Percentiles rank a stretch among this genome's conserved stretches.
Evolutionary conservation across 2,797 vertebrate species (phyloP).

Genomic region (Gymnoscopelus braueri): DNA sequence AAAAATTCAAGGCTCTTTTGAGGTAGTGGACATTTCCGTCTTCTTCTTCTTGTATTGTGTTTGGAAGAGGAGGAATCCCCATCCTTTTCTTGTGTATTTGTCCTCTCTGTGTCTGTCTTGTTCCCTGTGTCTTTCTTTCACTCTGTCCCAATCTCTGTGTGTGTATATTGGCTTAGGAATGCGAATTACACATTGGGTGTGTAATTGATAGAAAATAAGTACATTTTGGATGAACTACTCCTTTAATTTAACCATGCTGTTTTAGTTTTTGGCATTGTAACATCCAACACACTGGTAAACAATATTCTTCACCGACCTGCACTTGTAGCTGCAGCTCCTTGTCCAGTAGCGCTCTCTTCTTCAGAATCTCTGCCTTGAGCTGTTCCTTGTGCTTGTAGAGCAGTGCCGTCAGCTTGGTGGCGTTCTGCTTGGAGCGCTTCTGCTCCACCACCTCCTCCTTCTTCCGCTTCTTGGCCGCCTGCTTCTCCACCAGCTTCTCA

Average conservation of each 20-base stretch:
- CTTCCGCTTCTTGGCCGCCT: constrained; percentile 96
- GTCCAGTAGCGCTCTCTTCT: constrained; percentile 95
- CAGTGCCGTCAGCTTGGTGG: constrained; percentile 92
- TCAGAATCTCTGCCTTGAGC: constrained; percentile 96
- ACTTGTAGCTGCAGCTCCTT: constrained; percentile 97
- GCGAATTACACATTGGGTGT: too few species aligned
- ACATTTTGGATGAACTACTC: too few species aligned
- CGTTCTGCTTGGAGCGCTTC: constrained; percentile 95
- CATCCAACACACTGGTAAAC: not conserved
- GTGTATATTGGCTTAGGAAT: constrained; percentile 16
- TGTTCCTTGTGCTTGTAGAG: constrained; percentile 99
- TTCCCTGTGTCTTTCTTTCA: constrained; percentile 74
- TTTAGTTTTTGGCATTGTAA: too few species aligned
- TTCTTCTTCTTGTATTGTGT: constrained; percentile 97
- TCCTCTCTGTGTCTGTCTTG: constrained; percentile 77
- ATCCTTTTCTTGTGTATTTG: constrained; percentile 26
- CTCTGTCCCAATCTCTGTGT: constrained; percentile 30
- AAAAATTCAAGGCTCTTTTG: constrained; percentile 82
- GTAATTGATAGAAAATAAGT: too few species aligned
- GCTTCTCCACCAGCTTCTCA: constrained; percentile 96
- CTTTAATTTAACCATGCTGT: too few species aligned
- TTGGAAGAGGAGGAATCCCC: constrained; percentile 79
- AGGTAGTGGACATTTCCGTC: constrained; percentile 92
- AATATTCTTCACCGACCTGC: constrained; percentile 82
- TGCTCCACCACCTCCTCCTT: constrained; percentile 97